These are phyloP conservation scores for Andricus grossulariae DNA, from an alignment of 1,140 invertebrate genomes.

Conservation along the genomic window DNA sequence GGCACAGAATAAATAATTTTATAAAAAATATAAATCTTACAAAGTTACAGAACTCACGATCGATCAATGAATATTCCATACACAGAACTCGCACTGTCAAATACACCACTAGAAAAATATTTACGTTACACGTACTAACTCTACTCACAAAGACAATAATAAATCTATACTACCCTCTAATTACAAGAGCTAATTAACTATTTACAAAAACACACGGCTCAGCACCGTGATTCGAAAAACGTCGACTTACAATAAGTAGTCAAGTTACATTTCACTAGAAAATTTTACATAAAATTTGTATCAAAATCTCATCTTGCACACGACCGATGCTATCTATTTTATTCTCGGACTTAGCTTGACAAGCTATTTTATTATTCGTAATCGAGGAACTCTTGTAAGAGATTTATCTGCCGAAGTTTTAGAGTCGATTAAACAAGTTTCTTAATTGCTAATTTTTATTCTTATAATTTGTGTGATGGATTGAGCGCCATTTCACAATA, in stretches of 20 bases:
- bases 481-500: background rate
- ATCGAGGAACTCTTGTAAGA: no score
- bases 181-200: background rate
- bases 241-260: background rate
- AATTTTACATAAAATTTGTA: background rate
- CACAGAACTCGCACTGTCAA: conserved; percentile 19
- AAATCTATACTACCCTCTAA: background rate
- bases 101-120: background rate
- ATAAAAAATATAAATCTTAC: conserved; percentile 33
- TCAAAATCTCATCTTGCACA: background rate
- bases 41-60: conserved; percentile 19
- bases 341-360: no score
- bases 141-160: conserved; percentile 8
- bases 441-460: background rate
- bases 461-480: no score
- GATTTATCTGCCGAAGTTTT: no score
- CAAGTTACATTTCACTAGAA: background rate
- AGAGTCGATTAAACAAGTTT: no score
- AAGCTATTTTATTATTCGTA: no score
- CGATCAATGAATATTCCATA: conserved; percentile 6
- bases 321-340: no score
- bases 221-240: background rate
- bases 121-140: background rate
- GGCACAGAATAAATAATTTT: conserved; percentile 51
- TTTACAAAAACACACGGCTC: background rate